Conservation (phyloP, 35 echinoderm and acorn worm genomes). For the Lytechinus pictus region DNA sequence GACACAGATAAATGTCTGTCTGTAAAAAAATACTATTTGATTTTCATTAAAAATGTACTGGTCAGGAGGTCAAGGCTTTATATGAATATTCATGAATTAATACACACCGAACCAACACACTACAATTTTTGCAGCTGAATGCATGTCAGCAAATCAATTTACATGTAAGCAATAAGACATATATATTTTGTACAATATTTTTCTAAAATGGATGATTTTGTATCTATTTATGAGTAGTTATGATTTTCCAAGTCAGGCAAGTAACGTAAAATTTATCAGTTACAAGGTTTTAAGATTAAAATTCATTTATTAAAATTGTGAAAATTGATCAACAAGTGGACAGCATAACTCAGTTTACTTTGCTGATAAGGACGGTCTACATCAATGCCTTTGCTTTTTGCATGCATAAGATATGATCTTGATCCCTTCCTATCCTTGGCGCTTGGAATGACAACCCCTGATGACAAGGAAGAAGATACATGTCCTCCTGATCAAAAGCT, state of each 20-base stretch:
- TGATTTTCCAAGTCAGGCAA: not conserved
- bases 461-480: not conserved
- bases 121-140: too few relatives aligned
- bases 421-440: not conserved
- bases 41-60: not conserved
- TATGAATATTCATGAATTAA: not conserved
- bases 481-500: not conserved
- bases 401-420: not conserved
- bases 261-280: not conserved
- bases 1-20: not conserved
- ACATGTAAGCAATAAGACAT: not conserved
- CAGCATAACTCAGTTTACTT: not conserved
- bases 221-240: not conserved
- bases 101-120: too few relatives aligned
- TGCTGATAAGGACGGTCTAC: not conserved
- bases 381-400: not conserved
- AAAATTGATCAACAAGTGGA: not conserved
- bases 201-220: not conserved
- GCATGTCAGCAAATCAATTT: too few relatives aligned
- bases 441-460: not conserved
- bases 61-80: not conserved
- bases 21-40: not conserved
- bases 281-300: not conserved
- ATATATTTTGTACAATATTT: not conserved
- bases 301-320: not conserved